These are phyloP conservation scores for Himalopsyche phryganea DNA, from an alignment of 1,140 invertebrate genomes.

Conservation along the genomic window DNA sequence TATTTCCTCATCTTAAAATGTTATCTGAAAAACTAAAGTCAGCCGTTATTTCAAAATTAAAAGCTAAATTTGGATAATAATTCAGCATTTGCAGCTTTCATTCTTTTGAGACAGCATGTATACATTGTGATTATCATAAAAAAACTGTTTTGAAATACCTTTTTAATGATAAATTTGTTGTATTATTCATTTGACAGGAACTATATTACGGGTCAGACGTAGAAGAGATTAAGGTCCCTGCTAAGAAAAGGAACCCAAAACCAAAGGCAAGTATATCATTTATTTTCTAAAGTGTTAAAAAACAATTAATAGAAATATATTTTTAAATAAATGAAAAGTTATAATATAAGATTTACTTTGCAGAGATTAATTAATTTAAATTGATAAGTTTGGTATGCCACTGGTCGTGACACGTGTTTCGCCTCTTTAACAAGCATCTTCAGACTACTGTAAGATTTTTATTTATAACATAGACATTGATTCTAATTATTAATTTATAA, in stretches of 20 bases:
- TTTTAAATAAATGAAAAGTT: background rate
- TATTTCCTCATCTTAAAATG: background rate
- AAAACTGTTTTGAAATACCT: too few species aligned
- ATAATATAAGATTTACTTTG: background rate
- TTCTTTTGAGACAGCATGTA: background rate
- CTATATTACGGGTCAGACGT: background rate
- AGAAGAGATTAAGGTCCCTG: background rate
- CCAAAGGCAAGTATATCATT: background rate
- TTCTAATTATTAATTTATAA: too few species aligned
- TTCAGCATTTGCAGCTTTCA: background rate
- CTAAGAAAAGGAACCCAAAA: background rate
- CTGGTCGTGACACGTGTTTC: too few species aligned
- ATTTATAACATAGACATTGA: too few species aligned
- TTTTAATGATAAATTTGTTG: background rate
- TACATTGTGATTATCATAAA: too few species aligned
- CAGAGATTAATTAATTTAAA: conserved; percentile 1
- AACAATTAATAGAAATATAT: too few species aligned
- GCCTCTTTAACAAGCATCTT: too few species aligned
- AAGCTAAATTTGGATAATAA: background rate
- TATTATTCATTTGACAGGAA: conserved; percentile 5
- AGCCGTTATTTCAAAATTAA: background rate
- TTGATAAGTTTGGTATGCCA: background rate
- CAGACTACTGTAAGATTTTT: too few species aligned
- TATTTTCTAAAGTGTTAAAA: too few species aligned
- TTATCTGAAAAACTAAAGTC: background rate